Percentiles rank a stretch among this genome's conserved stretches.
Conservation (phyloP, 2,888 invertebrate species). For the Marasmarcha lunaedactyla region DNA sequence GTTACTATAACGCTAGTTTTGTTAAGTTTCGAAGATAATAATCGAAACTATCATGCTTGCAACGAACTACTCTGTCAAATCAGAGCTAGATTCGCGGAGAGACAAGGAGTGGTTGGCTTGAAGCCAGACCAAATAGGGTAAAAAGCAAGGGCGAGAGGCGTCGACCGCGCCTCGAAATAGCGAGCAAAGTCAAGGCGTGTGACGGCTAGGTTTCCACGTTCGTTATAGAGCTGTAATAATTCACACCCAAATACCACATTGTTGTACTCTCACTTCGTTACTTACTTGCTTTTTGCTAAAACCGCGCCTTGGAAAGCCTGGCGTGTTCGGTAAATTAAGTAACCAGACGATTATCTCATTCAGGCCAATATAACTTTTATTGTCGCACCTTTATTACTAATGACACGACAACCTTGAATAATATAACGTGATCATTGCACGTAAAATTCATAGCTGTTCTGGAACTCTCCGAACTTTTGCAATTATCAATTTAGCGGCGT, state of each 20-base stretch:
- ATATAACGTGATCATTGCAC: no score
- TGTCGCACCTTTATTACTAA: no score
- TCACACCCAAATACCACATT: no score
- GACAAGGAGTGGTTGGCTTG: constrained; percentile 45
- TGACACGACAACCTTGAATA: no score
- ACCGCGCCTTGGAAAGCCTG: neutral
- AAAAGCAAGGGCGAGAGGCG: constrained; percentile 59
- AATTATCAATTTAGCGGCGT: neutral
- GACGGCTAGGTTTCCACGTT: constrained; percentile 5
- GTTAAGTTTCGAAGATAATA: constrained; percentile 37
- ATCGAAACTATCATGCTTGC: no score
- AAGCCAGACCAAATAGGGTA: constrained; percentile 64
- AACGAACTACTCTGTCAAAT: no score
- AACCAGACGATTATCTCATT: no score
- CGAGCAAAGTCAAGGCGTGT: constrained; percentile 66
- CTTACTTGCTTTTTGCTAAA: neutral
- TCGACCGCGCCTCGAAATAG: constrained; percentile 62
- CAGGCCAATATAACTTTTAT: no score
- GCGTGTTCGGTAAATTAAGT: neutral
- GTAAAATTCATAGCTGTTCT: no score
- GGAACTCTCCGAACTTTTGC: no score
- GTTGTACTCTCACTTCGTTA: neutral
- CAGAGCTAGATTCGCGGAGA: no score
- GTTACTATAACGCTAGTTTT: constrained; percentile 1
- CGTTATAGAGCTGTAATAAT: neutral